A percentile compares a stretch with the other conserved stretches of the same genome.
These are phyloP conservation scores for Alosa sapidissima DNA, from an alignment of 2,797 vertebrate genomes.

Conservation along the genomic window DNA sequence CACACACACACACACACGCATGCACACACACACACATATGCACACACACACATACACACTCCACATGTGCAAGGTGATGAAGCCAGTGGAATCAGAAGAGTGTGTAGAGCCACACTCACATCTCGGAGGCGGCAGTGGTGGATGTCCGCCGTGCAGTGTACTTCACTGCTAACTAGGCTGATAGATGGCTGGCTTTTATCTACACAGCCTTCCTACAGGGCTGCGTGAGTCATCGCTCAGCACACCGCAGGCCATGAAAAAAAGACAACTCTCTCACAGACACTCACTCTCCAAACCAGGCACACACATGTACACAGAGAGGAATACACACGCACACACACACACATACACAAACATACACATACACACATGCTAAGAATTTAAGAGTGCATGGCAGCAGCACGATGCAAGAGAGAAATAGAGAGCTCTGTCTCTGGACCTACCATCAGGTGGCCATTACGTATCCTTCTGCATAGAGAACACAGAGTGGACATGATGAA, in stretches of 20 bases:
- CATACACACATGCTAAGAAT: slow-evolving; percentile 11
- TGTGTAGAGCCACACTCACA: neutral
- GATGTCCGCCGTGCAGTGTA: neutral
- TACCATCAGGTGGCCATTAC: neutral
- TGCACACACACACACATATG: neutral
- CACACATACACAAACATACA: neutral
- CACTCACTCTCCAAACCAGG: neutral
- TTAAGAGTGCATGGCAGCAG: neutral
- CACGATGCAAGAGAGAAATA: neutral
- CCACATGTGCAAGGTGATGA: neutral
- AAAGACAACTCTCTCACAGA: neutral
- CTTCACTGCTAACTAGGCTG: neutral
- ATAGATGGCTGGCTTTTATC: neutral
- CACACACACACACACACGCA: neutral
- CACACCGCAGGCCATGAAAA: neutral
- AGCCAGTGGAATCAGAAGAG: neutral
- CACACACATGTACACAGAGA: slow-evolving; percentile 25
- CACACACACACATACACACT: neutral
- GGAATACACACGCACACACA: slow-evolving; percentile 15
- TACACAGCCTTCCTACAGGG: neutral
- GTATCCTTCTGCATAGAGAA: neutral
- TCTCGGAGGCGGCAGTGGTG: neutral
- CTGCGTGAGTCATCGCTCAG: neutral
- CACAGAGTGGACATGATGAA: neutral
- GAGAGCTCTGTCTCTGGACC: neutral